Evolutionary conservation across 2,888 invertebrate species (phyloP).

Genomic region (Stenchaetothrips biformis): DNA sequence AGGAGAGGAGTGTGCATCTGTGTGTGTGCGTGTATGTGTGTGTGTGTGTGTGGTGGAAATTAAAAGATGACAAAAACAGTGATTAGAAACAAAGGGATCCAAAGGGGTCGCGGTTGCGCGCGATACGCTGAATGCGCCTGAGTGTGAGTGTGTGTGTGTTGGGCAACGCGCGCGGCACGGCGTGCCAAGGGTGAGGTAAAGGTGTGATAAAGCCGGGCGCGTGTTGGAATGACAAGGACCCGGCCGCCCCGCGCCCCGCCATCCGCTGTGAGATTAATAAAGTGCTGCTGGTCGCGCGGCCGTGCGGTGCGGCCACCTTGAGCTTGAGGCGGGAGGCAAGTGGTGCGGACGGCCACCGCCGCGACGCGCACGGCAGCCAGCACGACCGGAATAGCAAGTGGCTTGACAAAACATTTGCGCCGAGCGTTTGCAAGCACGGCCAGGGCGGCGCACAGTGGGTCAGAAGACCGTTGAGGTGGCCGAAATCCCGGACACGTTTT

Average conservation of each 20-base stretch:
- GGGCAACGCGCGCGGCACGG: not conserved
- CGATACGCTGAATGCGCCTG: not conserved
- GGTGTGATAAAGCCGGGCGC: not conserved
- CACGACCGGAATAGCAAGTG: not conserved
- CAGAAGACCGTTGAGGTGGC: too few species aligned
- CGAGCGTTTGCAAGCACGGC: too few species aligned
- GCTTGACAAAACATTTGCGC: too few species aligned
- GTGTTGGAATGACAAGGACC: not conserved
- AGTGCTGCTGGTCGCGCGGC: not conserved
- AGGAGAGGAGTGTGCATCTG: too few species aligned
- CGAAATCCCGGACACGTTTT: too few species aligned
- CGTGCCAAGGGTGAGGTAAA: not conserved
- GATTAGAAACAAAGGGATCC: not conserved
- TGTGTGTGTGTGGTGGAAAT: not conserved
- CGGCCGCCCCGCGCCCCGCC: not conserved
- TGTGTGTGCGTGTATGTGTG: too few species aligned
- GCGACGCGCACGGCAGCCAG: not conserved
- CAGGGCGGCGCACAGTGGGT: too few species aligned
- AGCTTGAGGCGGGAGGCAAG: too few species aligned
- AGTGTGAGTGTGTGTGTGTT: not conserved
- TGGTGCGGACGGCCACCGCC: not conserved
- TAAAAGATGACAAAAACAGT: not conserved
- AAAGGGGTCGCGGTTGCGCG: not conserved
- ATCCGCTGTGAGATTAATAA: not conserved
- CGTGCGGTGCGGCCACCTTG: not conserved